Evolutionary conservation across 2,113 vertebrate species (phyloP).

Genomic region (Globicephala melas): DNA sequence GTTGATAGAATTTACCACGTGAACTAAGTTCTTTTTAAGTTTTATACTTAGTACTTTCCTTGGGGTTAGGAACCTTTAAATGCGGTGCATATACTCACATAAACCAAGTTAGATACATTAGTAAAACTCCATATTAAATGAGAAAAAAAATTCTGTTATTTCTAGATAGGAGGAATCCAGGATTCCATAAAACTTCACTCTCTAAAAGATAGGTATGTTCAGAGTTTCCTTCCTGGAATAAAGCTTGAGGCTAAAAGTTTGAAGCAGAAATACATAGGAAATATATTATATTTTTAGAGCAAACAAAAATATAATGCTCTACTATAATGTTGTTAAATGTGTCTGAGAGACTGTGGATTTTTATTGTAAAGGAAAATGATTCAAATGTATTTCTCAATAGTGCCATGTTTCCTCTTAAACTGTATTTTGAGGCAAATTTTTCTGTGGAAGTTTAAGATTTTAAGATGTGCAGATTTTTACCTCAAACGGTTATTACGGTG

Average conservation of each 20-base stretch:
- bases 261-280: background rate
- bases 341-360: background rate
- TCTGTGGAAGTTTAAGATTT: background rate
- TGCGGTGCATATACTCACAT: background rate
- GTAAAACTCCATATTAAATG: background rate
- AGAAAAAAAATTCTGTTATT: background rate
- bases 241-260: background rate
- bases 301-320: conserved; percentile 30
- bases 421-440: conserved; percentile 3
- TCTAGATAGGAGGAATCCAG: background rate
- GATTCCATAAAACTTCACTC: conserved; percentile 15
- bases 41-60: background rate
- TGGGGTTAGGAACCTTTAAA: background rate
- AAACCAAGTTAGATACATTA: conserved; percentile 17
- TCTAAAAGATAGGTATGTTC: background rate
- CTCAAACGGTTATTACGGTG: background rate
- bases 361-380: background rate
- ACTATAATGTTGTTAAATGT: background rate
- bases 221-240: background rate
- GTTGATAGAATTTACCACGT: background rate
- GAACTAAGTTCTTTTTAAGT: conserved; percentile 19
- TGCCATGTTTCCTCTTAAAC: background rate
- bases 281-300: background rate
- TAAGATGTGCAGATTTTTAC: background rate
- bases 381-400: background rate